phyloP scores from a whole-genome alignment of 1,140 invertebrate species.

The Thaumatotibia leucotreta region DNA sequence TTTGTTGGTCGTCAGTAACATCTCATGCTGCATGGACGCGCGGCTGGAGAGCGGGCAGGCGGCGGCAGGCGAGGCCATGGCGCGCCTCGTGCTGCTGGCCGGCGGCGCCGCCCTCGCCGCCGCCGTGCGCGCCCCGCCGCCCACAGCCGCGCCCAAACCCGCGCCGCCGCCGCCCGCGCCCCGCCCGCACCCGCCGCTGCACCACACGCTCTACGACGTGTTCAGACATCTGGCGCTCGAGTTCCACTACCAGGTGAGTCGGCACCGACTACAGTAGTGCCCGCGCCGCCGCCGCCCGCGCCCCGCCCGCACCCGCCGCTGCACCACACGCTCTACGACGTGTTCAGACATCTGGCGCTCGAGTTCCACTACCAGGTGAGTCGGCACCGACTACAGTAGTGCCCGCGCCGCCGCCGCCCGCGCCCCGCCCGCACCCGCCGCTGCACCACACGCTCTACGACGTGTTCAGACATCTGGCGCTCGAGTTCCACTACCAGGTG shows the following conservation, averaged over 20 bases:
- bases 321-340: too few species aligned
- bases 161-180: neutral
- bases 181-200: constrained; percentile 38
- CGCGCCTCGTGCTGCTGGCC: constrained; percentile 80
- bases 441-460: too few species aligned
- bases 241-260: constrained; percentile 50
- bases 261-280: too few species aligned
- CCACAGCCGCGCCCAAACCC: constrained; percentile 20
- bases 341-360: too few species aligned
- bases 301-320: too few species aligned
- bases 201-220: constrained; percentile 55
- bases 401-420: too few species aligned
- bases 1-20: constrained; percentile 27
- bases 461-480: too few species aligned
- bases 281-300: too few species aligned
- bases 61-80: constrained; percentile 84
- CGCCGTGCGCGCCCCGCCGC: constrained; percentile 17
- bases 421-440: too few species aligned
- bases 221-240: constrained; percentile 56
- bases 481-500: too few species aligned
- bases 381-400: too few species aligned
- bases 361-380: too few species aligned
- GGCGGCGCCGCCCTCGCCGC: constrained; percentile 33
- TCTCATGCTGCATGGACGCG: constrained; percentile 78
- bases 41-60: constrained; percentile 85